phyloP scores from a whole-genome alignment of 2,888 invertebrate species.

The Megamerina dolium region DNA sequence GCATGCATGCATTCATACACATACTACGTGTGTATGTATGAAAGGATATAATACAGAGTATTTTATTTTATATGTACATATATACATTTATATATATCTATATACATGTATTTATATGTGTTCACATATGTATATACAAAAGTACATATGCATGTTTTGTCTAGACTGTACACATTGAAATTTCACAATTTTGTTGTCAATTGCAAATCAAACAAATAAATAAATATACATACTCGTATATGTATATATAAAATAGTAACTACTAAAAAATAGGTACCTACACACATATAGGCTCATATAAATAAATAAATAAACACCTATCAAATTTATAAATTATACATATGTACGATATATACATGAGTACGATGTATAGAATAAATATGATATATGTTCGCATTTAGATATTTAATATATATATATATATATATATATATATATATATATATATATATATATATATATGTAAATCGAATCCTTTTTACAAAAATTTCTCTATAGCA shows the following conservation, averaged over 20 bases:
- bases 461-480: too few relatives aligned
- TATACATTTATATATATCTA: neutral
- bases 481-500: too few relatives aligned
- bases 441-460: slow-evolving; percentile 1
- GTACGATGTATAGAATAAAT: too few relatives aligned
- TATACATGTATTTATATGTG: neutral
- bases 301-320: neutral
- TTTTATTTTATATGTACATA: too few relatives aligned
- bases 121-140: neutral
- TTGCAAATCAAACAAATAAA: slow-evolving; percentile 5
- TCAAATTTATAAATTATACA: neutral
- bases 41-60: too few relatives aligned
- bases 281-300: slow-evolving; percentile 7
- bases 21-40: too few relatives aligned
- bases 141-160: too few relatives aligned
- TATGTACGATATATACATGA: too few relatives aligned
- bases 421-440: neutral
- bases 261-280: too few relatives aligned
- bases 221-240: neutral
- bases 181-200: slow-evolving; percentile 13
- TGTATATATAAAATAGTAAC: neutral
- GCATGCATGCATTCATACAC: too few relatives aligned
- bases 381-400: too few relatives aligned
- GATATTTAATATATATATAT: too few relatives aligned
- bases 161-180: slow-evolving; percentile 22